Base-by-base conservation (phyloP, 92 coral and sea anemone species). In the Parazoanthus swiftii region DNA sequence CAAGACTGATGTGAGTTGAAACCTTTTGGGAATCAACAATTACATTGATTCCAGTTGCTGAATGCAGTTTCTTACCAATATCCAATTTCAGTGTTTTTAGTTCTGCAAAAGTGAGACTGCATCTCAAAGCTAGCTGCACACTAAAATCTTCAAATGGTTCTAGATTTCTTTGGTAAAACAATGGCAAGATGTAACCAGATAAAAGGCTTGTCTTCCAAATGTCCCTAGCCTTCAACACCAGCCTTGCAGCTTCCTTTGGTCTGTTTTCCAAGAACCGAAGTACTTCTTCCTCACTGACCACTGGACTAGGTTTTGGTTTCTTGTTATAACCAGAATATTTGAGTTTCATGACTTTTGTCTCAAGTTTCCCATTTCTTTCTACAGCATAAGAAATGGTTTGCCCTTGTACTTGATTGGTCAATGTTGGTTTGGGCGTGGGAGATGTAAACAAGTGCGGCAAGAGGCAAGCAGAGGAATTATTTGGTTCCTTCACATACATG, bases 211-310 rank as follows among this genome's bases (percentile, higher is more conserved):
- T 74, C 77, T 74, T 74, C 77, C 77, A 74, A 35, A 74, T 74
- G 42, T 74, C 77, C 42, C 33, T 74, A 42, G 77, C 77, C 46
- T 74, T 74, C 46, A 74, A 8, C 18, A 74, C 77, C 39, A 74
- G 46, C 42, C 77, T 35, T 3, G 77, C 77, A 11, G 77, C 77
- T 33, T 74, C 77, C 20, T 74, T 74, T 16, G 77, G 46, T 35
- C 77, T 74, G 44, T 74, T 74, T 0, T 74, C 77, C 77, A 74
- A 74, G n/a, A 74, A 74, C 23, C 77, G 44, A 74, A 74, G 77
- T n/a, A 74, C 77, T 74, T 74, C 42, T 15, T 35, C 44, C 77
- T 74, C 76, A 6, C 77, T 74, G n/a, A 15, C 77, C 42, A 74
- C 37, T 7, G 77, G 77, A 14, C 21, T 46, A 33, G 6, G 77